These are phyloP conservation scores for Miltochrista miniata DNA, from an alignment of 2,888 invertebrate species.

Conservation along the genomic window DNA sequence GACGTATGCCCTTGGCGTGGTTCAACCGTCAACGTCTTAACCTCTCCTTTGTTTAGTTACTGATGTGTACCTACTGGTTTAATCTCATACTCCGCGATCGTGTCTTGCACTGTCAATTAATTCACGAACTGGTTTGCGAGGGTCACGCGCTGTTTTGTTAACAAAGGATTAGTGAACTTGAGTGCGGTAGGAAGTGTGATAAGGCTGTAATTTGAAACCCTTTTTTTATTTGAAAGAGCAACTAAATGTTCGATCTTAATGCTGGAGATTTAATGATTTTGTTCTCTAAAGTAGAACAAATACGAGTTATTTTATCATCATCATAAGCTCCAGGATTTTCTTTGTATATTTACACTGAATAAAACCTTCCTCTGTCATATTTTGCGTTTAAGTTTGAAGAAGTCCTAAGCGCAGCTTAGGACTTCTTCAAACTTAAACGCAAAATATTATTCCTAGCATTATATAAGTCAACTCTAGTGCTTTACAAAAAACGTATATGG, in stretches of 20 bases:
- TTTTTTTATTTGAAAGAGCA: no score
- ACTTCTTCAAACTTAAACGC: neutral
- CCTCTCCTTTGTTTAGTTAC: neutral
- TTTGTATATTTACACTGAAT: no score
- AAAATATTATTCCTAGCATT: neutral
- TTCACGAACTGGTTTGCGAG: constrained; percentile 17
- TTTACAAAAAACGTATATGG: neutral
- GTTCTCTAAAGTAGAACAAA: no score
- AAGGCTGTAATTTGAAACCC: neutral
- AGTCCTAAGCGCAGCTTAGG: no score
- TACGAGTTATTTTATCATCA: no score
- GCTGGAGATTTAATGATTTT: no score
- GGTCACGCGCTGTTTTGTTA: constrained; percentile 13
- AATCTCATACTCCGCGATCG: constrained; percentile 1
- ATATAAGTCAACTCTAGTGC: neutral
- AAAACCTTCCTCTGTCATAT: no score
- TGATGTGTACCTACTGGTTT: neutral
- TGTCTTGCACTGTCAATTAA: constrained; percentile 16
- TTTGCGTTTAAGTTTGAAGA: no score
- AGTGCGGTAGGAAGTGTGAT: neutral
- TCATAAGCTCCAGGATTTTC: no score
- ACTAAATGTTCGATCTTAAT: no score
- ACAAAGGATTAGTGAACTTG: constrained; percentile 1
- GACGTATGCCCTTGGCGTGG: neutral
- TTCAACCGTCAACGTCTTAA: no score